These are phyloP conservation scores for Globodera rostochiensis DNA, from an alignment of 1,140 invertebrate species.

Conservation along the genomic window DNA sequence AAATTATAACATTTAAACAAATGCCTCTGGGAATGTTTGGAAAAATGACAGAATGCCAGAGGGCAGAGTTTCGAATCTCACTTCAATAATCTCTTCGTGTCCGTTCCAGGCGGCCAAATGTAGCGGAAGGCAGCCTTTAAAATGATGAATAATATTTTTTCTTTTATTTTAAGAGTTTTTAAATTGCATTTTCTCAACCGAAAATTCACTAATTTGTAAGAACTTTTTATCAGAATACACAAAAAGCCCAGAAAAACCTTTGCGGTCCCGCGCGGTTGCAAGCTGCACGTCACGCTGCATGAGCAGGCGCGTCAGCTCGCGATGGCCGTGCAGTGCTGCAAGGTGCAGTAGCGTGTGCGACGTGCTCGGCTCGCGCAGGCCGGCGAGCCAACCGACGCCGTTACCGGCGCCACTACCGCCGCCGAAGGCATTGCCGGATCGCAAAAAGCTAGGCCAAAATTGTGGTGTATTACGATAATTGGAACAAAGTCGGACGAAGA, in stretches of 20 bases:
- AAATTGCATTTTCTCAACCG: not conserved
- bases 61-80: slow-evolving; percentile 80
- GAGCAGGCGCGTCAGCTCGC: slow-evolving; percentile 71
- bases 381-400: slow-evolving; percentile 44
- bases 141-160: slow-evolving; percentile 75
- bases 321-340: slow-evolving; percentile 88
- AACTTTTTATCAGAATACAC: slow-evolving; percentile 72
- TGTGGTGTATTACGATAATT: too few relatives aligned
- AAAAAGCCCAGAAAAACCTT: slow-evolving; percentile 66
- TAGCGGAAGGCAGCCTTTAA: slow-evolving; percentile 86
- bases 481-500: too few relatives aligned
- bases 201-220: not conserved
- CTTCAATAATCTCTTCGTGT: slow-evolving; percentile 87
- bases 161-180: not conserved
- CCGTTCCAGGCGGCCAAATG: slow-evolving; percentile 93
- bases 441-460: not conserved
- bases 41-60: slow-evolving; percentile 68
- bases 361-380: slow-evolving; percentile 68
- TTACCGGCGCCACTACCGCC: slow-evolving; percentile 20
- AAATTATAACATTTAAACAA: slow-evolving; percentile 77
- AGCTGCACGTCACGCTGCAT: slow-evolving; percentile 72
- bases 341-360: slow-evolving; percentile 93
- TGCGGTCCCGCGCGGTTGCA: slow-evolving; percentile 79
- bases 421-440: slow-evolving; percentile 27
- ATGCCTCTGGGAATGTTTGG: slow-evolving; percentile 69